A percentile compares a stretch with the other conserved stretches of the same genome.
Evolutionary conservation across 53 echinoderm and acorn worm genomes (phyloP).

Genomic region (Temnopleurus reevesii): DNA sequence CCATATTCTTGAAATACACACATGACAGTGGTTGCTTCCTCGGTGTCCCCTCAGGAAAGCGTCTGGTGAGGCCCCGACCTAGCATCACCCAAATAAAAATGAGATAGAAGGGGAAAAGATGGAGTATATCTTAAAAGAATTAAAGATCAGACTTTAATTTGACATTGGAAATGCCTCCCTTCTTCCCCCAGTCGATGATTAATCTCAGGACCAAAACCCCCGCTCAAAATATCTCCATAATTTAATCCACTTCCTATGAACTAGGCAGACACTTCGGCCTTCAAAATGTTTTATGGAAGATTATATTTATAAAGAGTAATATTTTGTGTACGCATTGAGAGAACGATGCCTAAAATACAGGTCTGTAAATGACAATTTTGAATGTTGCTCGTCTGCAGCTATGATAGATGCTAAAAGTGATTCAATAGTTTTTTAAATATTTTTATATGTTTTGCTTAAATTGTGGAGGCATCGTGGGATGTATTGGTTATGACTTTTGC

Average conservation of each 20-base stretch:
- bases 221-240: constrained; percentile 29
- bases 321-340: too few relatives aligned
- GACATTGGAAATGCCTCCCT: constrained; percentile 29
- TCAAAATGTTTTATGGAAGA: neutral
- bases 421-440: too few relatives aligned
- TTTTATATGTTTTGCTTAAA: too few relatives aligned
- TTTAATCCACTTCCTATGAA: constrained; percentile 34
- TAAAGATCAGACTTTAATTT: constrained; percentile 11
- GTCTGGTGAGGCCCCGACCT: constrained; percentile 9
- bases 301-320: too few relatives aligned
- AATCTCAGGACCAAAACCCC: neutral
- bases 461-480: too few relatives aligned
- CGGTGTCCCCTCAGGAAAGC: constrained; percentile 3
- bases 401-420: too few relatives aligned
- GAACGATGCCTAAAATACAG: too few relatives aligned
- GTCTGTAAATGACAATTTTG: too few relatives aligned
- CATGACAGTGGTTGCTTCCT: constrained; percentile 34
- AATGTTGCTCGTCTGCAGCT: too few relatives aligned
- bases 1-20: constrained; percentile 19
- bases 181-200: constrained; percentile 12
- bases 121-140: neutral
- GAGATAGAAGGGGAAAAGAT: neutral
- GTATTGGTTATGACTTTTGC: too few relatives aligned
- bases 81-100: neutral
- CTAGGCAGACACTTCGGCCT: neutral